A percentile compares a stretch with the other conserved stretches of the same genome.
These are phyloP conservation scores for Circaetus gallicus DNA, from an alignment of 2,113 vertebrate genomes.

Conservation along the genomic window DNA sequence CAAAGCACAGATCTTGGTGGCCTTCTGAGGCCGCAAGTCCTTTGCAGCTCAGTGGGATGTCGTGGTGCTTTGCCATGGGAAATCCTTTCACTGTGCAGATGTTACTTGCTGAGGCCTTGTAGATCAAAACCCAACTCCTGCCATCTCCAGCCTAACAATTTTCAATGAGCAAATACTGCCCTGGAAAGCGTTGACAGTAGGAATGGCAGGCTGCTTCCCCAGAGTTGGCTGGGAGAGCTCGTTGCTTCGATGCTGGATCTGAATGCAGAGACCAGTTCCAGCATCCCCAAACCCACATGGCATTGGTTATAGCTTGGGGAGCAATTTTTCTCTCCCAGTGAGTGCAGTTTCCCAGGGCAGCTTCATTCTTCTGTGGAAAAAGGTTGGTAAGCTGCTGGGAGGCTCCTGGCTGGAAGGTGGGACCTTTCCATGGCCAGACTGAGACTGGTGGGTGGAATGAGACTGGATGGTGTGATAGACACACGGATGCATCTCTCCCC, in stretches of 20 bases:
- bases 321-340: neutral
- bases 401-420: constrained; percentile 15
- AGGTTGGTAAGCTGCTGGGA: neutral
- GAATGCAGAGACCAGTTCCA: neutral
- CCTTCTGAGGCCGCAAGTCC: neutral
- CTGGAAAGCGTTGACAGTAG: constrained; percentile 2
- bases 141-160: neutral
- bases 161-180: neutral
- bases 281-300: constrained; percentile 2
- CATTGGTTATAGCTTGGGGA: neutral
- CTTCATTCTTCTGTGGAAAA: constrained; percentile 11
- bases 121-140: constrained; percentile 25
- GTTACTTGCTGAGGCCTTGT: constrained; percentile 1
- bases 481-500: neutral
- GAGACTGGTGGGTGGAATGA: neutral
- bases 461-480: neutral
- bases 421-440: neutral
- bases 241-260: neutral
- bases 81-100: constrained; percentile 6
- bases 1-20: neutral
- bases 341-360: neutral
- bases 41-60: neutral
- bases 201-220: constrained; percentile 13
- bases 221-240: neutral
- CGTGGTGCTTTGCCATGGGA: neutral